Conservation (phyloP, 2,888 invertebrate species). For the Calliopum simillimum region DNA sequence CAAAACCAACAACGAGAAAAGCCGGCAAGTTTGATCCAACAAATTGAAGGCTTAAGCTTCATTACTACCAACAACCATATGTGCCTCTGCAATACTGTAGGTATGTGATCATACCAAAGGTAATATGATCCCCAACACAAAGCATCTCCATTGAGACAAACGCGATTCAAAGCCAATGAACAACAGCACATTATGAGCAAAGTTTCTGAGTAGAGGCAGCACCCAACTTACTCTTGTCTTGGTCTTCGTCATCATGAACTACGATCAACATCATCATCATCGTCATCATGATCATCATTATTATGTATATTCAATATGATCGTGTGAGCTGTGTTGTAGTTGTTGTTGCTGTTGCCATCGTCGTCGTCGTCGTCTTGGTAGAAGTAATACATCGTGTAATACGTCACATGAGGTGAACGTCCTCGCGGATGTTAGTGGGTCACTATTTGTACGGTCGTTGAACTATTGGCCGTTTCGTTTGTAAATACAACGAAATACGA, state of each 20-base stretch:
- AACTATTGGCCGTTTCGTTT: constrained; percentile 65
- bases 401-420: constrained; percentile 68
- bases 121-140: not conserved
- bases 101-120: constrained; percentile 17
- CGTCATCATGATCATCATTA: not conserved
- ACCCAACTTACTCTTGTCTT: no score
- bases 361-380: constrained; percentile 45
- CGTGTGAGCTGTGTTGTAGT: constrained; percentile 5
- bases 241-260: not conserved
- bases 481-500: constrained; percentile 45
- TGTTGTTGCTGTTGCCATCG: constrained; percentile 40
- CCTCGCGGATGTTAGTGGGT: constrained; percentile 69
- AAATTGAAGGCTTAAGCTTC: constrained; percentile 31
- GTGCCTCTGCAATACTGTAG: constrained; percentile 12
- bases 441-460: constrained; percentile 68
- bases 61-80: not conserved
- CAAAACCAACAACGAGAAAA: constrained; percentile 3
- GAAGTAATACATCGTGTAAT: constrained; percentile 50
- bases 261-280: not conserved
- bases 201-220: no score
- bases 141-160: constrained; percentile 7
- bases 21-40: constrained; percentile 15
- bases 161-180: not conserved
- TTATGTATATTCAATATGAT: not conserved
- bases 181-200: not conserved